These are phyloP conservation scores for Drosophila paracracens DNA, from an alignment of 2,888 invertebrate genomes.

Conservation along the genomic window DNA sequence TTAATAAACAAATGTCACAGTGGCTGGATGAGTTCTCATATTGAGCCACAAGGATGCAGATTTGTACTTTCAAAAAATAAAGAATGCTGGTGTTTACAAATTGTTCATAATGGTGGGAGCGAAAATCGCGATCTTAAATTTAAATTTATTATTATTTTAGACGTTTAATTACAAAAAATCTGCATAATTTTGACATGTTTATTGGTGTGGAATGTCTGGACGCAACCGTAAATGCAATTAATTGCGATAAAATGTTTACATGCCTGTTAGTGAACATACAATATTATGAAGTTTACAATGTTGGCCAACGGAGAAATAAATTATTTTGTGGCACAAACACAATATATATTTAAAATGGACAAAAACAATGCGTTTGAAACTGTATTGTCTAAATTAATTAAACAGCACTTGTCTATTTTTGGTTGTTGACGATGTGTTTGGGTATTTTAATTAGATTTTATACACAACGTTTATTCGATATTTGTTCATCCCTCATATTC, in stretches of 20 bases:
- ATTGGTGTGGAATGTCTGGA: not conserved
- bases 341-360: not conserved
- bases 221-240: not conserved
- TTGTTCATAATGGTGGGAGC: not conserved
- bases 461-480: not conserved
- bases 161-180: not conserved
- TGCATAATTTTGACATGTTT: not conserved
- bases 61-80: not conserved
- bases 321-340: not conserved
- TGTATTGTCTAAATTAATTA: not conserved
- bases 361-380: not conserved
- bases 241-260: not conserved
- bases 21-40: not conserved
- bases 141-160: not conserved
- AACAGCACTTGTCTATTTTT: conserved; percentile 1
- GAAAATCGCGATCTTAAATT: not conserved
- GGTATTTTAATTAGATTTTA: not conserved
- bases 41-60: not conserved
- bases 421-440: not conserved
- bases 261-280: not conserved
- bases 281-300: not conserved
- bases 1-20: not conserved
- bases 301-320: not conserved
- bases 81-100: not conserved
- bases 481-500: not conserved